These are phyloP conservation scores for Neodiprion virginianus DNA, from an alignment of 1,140 invertebrate genomes.

Conservation along the genomic window DNA sequence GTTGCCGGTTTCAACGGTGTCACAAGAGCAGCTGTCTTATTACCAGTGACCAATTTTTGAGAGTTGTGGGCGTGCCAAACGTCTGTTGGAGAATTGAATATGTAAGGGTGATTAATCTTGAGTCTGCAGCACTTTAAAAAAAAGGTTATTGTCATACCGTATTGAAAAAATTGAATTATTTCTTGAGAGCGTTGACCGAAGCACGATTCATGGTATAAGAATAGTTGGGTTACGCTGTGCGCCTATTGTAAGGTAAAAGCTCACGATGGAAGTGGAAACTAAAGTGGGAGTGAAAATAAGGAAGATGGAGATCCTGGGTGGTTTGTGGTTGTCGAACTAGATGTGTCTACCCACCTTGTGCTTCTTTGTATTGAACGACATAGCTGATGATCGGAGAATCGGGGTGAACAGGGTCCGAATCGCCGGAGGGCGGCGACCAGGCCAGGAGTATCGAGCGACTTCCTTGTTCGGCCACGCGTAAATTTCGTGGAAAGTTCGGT, in stretches of 20 bases:
- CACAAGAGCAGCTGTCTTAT: slow-evolving; percentile 65
- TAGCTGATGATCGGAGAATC: slow-evolving; percentile 69
- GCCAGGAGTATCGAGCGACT: slow-evolving; percentile 67
- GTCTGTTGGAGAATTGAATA: slow-evolving; percentile 45
- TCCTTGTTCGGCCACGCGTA: slow-evolving; percentile 65
- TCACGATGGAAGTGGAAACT: too few relatives aligned
- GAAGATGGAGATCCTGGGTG: slow-evolving; percentile 2
- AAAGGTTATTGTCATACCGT: too few relatives aligned
- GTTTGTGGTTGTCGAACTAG: neutral
- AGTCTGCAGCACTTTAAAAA: too few relatives aligned
- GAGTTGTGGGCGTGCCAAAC: slow-evolving; percentile 66
- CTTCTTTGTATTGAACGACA: slow-evolving; percentile 69
- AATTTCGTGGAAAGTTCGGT: slow-evolving; percentile 69
- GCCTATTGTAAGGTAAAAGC: too few relatives aligned
- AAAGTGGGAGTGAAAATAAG: too few relatives aligned
- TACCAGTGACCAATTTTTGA: slow-evolving; percentile 64
- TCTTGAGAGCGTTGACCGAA: too few relatives aligned
- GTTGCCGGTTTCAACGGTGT: slow-evolving; percentile 70
- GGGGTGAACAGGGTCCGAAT: slow-evolving; percentile 53
- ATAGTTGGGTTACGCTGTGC: too few relatives aligned
- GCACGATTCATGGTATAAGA: too few relatives aligned
- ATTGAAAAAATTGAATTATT: too few relatives aligned
- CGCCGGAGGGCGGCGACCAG: slow-evolving; percentile 66
- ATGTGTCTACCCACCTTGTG: slow-evolving; percentile 56
- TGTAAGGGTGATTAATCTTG: neutral